Base-by-base conservation (phyloP, 2,797 vertebrate species). In the Darevskia nairensis region DNA sequence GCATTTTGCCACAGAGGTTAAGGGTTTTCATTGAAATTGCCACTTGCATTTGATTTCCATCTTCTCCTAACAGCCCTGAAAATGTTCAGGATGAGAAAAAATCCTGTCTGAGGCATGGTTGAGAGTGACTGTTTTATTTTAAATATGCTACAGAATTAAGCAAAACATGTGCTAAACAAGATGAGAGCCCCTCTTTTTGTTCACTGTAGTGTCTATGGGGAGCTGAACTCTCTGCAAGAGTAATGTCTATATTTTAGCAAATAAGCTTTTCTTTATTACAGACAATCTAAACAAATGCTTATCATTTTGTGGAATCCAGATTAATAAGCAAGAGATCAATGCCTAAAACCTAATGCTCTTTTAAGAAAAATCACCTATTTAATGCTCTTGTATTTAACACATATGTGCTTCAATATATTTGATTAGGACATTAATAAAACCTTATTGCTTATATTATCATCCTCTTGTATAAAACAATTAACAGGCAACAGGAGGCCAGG, bases 281-380 rank as follows among this genome's bases (percentile, higher is more conserved):
- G 92, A 88, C 93, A 94, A 91, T 90, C 86, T 92, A 92, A 92
- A 94, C 50, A 89, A 87, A 55, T 93, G 92, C 92, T 93, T 93
- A 93, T 92, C 90, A 92, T 88, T 86, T 92, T 93, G 39, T 64
- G 92, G 86, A 95, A 89, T 79, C 90, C 86, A 89, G 88, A 92
- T 94, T 95, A 96, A 94, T 94, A 95, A 93, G 95, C 91, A 93
- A 87, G 90, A 80, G 94, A 94, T 95, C 92, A 90, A 93, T 93
- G 91, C 93, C 94, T 85, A 94, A 93, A 93, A 92, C 93, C 91
- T 93, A 96, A 78, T 95, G 93, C 93, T 95, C 92, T 93, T 92
- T 93, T 93, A 92, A 94, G 93, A 95, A 89, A 94, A 88, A 95
- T 94, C 89, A 93, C 93, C 94, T 93, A 91, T 93, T 93, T 95